Conservation (phyloP, 2,888 invertebrate species). For the Latrodectus elegans region DNA sequence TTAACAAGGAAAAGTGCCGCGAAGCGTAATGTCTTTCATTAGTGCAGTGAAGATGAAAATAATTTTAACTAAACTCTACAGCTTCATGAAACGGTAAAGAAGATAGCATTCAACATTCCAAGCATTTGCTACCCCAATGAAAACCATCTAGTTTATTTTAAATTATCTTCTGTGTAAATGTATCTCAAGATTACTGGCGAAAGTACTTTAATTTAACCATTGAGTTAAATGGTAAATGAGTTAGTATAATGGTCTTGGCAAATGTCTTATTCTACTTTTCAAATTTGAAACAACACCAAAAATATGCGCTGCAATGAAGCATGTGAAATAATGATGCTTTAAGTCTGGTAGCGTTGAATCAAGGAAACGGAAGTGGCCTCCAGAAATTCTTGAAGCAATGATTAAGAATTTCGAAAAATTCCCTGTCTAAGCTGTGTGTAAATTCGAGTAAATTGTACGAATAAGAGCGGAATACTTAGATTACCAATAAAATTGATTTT, state of each 20-base stretch:
- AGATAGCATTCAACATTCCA: conserved; percentile 50
- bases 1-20: conserved; percentile 40
- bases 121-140: conserved; percentile 52
- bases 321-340: too few species aligned
- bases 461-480: too few species aligned
- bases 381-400: too few species aligned
- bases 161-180: conserved; percentile 55
- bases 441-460: too few species aligned
- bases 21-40: conserved; percentile 52
- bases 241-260: conserved; percentile 42
- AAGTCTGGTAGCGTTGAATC: too few species aligned
- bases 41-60: conserved; percentile 49
- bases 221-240: conserved; percentile 53
- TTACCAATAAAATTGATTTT: too few species aligned
- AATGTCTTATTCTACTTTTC: background rate
- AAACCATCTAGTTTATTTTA: conserved; percentile 56
- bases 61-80: conserved; percentile 56
- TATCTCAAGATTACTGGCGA: conserved; percentile 37
- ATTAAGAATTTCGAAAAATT: too few species aligned
- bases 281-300: too few species aligned
- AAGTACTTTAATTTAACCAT: conserved; percentile 60
- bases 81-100: conserved; percentile 46
- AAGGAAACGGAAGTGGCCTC: too few species aligned
- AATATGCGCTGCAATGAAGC: too few species aligned
- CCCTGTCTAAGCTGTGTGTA: too few species aligned